Evolutionary conservation across 2,888 invertebrate genomes (phyloP).

Genomic region (Suillia variegata): DNA sequence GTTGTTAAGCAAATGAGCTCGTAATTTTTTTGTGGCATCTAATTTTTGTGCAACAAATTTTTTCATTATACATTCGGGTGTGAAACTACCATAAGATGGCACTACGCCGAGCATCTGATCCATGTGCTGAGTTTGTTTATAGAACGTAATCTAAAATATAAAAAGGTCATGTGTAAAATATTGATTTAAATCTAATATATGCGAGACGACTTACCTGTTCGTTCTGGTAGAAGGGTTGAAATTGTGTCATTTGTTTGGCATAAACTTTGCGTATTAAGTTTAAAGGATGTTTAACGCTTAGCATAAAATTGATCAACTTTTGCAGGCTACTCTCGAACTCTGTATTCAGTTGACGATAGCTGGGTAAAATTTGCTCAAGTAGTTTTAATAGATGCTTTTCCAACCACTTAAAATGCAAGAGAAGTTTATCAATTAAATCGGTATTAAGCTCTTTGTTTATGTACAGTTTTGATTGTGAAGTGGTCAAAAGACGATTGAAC

Average conservation of each 20-base stretch:
- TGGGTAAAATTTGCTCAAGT: slow-evolving; percentile 30
- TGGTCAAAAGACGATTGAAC: slow-evolving; percentile 52
- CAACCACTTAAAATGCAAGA: slow-evolving; percentile 77
- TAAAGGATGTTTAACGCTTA: slow-evolving; percentile 44
- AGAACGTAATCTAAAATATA: slow-evolving; percentile 36
- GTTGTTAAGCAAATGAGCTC: slow-evolving; percentile 29
- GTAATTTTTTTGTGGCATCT: slow-evolving; percentile 37
- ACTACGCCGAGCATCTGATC: slow-evolving; percentile 43
- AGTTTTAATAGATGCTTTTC: slow-evolving; percentile 66
- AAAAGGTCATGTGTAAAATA: neutral
- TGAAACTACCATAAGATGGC: slow-evolving; percentile 47
- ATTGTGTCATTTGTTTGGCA: slow-evolving; percentile 50
- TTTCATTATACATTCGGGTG: slow-evolving; percentile 36
- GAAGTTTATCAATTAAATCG: slow-evolving; percentile 67
- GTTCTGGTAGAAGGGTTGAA: slow-evolving; percentile 48
- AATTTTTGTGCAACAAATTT: slow-evolving; percentile 46
- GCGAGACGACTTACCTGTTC: slow-evolving; percentile 40
- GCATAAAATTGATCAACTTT: slow-evolving; percentile 39
- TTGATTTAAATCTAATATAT: neutral
- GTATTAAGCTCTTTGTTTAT: slow-evolving; percentile 59
- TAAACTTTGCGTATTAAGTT: slow-evolving; percentile 50
- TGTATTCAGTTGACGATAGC: slow-evolving; percentile 27
- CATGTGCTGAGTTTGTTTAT: slow-evolving; percentile 36
- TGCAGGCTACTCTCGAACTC: slow-evolving; percentile 34
- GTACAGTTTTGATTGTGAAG: slow-evolving; percentile 46